A percentile compares a stretch with the other conserved stretches of the same genome.
Conservation (phyloP, 2,888 invertebrate genomes). For the Linnaemya vulpina region DNA sequence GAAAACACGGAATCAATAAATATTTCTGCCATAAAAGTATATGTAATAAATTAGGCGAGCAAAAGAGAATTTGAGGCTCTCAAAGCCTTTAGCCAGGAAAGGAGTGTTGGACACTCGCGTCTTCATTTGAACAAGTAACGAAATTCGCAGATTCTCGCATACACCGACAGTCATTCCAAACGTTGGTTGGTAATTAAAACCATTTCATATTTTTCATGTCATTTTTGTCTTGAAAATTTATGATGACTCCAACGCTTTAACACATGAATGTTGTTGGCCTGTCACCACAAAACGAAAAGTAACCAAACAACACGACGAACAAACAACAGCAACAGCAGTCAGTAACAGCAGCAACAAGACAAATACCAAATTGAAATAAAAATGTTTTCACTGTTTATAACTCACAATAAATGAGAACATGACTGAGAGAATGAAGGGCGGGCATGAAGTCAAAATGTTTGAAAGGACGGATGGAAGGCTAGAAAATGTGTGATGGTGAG, state of each 20-base stretch:
- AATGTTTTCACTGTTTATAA: slow-evolving; percentile 47
- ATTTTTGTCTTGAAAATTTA: slow-evolving; percentile 65
- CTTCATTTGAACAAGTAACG: slow-evolving; percentile 15
- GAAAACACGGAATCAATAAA: slow-evolving; percentile 44
- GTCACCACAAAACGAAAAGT: slow-evolving; percentile 63
- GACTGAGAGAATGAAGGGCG: not conserved
- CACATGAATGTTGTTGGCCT: slow-evolving; percentile 64
- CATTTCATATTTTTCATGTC: slow-evolving; percentile 67
- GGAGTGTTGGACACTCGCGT: slow-evolving; percentile 58
- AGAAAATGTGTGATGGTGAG: not conserved
- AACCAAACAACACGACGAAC: slow-evolving; percentile 51
- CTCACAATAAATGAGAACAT: slow-evolving; percentile 13
- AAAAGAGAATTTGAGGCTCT: slow-evolving; percentile 38
- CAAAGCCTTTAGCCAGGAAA: slow-evolving; percentile 55
- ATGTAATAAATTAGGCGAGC: slow-evolving; percentile 17
- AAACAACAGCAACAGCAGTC: slow-evolving; percentile 9
- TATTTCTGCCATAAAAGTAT: slow-evolving; percentile 36
- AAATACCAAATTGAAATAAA: slow-evolving; percentile 54
- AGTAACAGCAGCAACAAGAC: slow-evolving; percentile 33
- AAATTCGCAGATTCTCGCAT: slow-evolving; percentile 6
- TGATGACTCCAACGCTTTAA: slow-evolving; percentile 67
- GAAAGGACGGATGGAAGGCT: slow-evolving; percentile 4
- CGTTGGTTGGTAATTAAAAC: slow-evolving; percentile 63
- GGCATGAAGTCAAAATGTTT: not conserved
- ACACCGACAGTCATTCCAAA: slow-evolving; percentile 20